phyloP scores from a whole-genome alignment of 2,888 invertebrate genomes.

The Gastracanthus pulcherrimus region DNA sequence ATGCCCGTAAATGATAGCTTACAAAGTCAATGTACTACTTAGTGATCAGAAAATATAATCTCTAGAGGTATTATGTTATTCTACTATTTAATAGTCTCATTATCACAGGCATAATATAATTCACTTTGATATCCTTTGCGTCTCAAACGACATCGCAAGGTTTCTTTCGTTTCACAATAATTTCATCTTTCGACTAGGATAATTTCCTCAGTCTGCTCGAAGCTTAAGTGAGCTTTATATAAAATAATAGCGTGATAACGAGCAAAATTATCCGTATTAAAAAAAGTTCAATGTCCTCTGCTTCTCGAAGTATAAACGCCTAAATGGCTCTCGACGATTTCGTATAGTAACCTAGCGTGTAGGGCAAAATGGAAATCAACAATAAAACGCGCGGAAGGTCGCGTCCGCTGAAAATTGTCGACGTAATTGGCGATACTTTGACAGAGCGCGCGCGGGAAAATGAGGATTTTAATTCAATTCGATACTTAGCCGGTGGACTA shows the following conservation, averaged over 20 bases:
- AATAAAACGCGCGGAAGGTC: neutral
- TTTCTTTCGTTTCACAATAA: neutral
- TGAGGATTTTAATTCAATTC: conserved; percentile 53
- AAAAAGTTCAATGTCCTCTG: neutral
- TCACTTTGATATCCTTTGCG: neutral
- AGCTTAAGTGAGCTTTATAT: neutral
- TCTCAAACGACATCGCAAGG: neutral
- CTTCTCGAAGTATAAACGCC: neutral
- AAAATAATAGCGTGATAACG: neutral
- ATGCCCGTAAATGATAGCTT: conserved; percentile 17
- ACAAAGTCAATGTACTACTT: neutral
- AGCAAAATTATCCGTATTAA: neutral
- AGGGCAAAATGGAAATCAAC: conserved; percentile 30
- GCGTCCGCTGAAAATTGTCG: neutral
- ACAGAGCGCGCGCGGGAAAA: conserved; percentile 25
- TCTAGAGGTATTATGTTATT: neutral
- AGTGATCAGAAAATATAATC: neutral
- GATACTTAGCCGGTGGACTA: conserved; percentile 31
- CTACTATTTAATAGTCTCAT: neutral
- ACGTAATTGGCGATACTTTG: conserved; percentile 33
- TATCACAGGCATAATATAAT: neutral
- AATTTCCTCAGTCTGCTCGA: neutral
- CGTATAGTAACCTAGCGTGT: neutral
- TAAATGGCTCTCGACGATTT: neutral
- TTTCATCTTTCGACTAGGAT: no score